These are phyloP conservation scores for Macroramphosus scolopax DNA, from an alignment of 2,797 vertebrate genomes.

Conservation along the genomic window DNA sequence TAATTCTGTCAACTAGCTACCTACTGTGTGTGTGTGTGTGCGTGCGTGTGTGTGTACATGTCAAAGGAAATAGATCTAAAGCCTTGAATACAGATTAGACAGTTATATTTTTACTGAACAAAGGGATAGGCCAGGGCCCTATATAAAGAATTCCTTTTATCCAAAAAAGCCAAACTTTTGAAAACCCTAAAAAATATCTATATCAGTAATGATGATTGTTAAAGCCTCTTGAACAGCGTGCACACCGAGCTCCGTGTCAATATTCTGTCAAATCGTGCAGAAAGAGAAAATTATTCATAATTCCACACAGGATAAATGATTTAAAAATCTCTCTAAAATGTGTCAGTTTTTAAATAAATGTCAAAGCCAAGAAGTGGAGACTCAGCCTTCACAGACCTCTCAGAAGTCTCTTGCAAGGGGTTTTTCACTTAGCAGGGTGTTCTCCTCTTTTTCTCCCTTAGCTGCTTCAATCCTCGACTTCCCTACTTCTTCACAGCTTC, in stretches of 20 bases:
- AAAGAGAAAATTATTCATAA: conserved; percentile 53
- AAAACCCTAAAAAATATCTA: conserved; percentile 47
- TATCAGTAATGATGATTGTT: conserved; percentile 36
- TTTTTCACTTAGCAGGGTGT: conserved; percentile 36
- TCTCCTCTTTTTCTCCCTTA: conserved; percentile 23
- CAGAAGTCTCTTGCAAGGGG: conserved; percentile 35
- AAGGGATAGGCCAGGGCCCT: conserved; percentile 6
- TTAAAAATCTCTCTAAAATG: conserved; percentile 48
- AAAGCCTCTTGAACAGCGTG: conserved; percentile 24
- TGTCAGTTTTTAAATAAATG: conserved; percentile 55
- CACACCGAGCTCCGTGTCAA: conserved; percentile 35
- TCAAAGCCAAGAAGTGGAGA: conserved; percentile 24
- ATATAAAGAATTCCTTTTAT: conserved; percentile 10
- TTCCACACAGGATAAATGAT: conserved; percentile 44
- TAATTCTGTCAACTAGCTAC: conserved; percentile 33
- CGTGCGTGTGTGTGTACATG: conserved; percentile 9
- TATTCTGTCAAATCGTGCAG: conserved; percentile 50
- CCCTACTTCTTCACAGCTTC: conserved; percentile 50
- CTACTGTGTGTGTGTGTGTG: conserved; percentile 14
- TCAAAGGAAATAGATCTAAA: conserved; percentile 30
- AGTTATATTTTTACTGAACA: conserved; percentile 29
- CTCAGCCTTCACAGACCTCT: conserved; percentile 50
- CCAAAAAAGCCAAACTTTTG: conserved; percentile 18
- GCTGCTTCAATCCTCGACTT: conserved; percentile 5
- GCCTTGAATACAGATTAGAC: conserved; percentile 25